phyloP scores from a whole-genome alignment of 2,113 vertebrate species.

The Myotis davidii region DNA sequence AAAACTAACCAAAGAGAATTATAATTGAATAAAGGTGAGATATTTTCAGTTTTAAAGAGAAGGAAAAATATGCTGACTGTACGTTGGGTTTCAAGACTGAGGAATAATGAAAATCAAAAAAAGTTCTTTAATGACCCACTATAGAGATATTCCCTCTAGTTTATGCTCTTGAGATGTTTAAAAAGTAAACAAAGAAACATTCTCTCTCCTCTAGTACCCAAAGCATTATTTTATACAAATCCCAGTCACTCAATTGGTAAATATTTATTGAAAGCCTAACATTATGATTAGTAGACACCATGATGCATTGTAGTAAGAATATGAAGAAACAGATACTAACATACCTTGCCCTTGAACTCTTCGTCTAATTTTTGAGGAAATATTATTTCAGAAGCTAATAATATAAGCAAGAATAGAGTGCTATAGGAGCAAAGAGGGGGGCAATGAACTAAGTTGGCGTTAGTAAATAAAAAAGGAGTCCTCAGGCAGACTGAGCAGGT shows the following conservation, averaged over 20 bases:
- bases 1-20: neutral
- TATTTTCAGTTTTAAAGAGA: conserved; percentile 46
- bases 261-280: neutral
- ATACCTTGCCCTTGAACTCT: neutral
- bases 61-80: neutral
- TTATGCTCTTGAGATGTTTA: neutral
- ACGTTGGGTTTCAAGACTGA: neutral
- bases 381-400: neutral
- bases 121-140: neutral
- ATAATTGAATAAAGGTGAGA: neutral
- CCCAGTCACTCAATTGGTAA: neutral
- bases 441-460: neutral
- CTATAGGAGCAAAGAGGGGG: neutral
- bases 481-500: neutral
- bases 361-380: neutral
- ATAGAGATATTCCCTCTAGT: neutral
- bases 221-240: neutral
- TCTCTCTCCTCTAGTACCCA: rapidly evolving
- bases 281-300: neutral
- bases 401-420: neutral
- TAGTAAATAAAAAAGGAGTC: neutral
- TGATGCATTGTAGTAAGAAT: neutral
- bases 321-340: neutral
- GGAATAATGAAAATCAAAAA: neutral
- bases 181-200: neutral